Conservation (phyloP, 2,888 invertebrate genomes). For the Nematopogon swammerdamellus region DNA sequence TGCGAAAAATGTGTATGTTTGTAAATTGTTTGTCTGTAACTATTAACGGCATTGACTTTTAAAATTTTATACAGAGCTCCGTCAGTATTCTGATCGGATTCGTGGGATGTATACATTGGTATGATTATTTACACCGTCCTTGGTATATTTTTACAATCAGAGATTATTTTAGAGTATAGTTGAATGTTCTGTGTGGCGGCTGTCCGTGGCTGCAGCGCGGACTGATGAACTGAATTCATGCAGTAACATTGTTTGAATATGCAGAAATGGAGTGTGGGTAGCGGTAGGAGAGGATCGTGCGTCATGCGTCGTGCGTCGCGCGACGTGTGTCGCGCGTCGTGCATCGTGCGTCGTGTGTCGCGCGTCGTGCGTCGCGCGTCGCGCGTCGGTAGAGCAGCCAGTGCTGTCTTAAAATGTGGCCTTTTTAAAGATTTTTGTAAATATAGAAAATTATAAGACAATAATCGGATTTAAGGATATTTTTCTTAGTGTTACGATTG, state of each 20-base stretch:
- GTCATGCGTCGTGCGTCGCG: no score
- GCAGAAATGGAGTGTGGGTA: no score
- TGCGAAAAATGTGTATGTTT: constrained; percentile 40
- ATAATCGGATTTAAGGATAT: neutral
- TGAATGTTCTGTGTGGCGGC: neutral
- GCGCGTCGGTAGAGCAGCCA: no score
- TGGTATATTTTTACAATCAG: constrained; percentile 40
- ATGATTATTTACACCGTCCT: constrained; percentile 55
- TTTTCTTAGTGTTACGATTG: constrained; percentile 24
- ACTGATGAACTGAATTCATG: no score
- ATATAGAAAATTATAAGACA: neutral
- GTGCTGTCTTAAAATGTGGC: neutral
- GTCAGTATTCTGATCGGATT: constrained; percentile 4
- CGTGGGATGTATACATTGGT: constrained; percentile 30
- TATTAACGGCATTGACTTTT: constrained; percentile 39
- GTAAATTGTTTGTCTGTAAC: constrained; percentile 29
- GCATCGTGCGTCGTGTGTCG: no score
- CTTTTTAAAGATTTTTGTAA: neutral
- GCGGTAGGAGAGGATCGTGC: no score
- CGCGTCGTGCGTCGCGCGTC: no score
- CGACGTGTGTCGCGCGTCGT: no score
- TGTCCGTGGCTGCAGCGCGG: neutral
- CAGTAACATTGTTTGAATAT: no score
- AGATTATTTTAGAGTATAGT: constrained; percentile 28
- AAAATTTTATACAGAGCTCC: constrained; percentile 14